Conservation (phyloP, 2,113 vertebrate genomes). For the Ceuthmochares aereus region DNA sequence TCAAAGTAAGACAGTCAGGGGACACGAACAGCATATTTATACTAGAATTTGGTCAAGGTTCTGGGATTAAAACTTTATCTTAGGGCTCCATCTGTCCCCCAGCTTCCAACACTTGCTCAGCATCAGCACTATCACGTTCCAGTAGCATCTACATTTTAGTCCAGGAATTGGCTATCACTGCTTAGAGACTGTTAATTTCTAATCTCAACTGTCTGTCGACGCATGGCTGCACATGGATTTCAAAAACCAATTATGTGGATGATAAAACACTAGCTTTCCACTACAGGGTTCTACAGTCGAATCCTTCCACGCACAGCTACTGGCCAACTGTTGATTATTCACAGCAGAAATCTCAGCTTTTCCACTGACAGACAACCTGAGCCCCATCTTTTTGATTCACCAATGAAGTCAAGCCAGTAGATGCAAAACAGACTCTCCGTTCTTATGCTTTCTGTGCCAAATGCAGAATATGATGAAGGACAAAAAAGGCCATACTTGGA, state of each 20-base stretch:
- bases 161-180: neutral
- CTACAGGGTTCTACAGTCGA: neutral
- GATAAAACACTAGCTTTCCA: conserved; percentile 7
- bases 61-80: neutral
- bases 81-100: neutral
- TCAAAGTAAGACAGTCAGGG: neutral
- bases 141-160: neutral
- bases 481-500: neutral
- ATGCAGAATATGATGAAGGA: neutral
- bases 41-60: neutral
- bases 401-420: neutral
- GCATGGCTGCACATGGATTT: conserved; percentile 14
- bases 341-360: conserved; percentile 5
- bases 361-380: neutral
- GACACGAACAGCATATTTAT: neutral
- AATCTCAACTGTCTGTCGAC: neutral
- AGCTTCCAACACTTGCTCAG: neutral
- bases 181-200: neutral
- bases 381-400: neutral
- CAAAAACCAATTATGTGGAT: neutral
- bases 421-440: neutral
- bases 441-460: neutral
- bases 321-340: neutral
- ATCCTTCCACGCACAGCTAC: neutral
- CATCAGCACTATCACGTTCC: neutral